Conservation (phyloP, 2,888 invertebrate genomes). For the Calliscelio sp. region DNA sequence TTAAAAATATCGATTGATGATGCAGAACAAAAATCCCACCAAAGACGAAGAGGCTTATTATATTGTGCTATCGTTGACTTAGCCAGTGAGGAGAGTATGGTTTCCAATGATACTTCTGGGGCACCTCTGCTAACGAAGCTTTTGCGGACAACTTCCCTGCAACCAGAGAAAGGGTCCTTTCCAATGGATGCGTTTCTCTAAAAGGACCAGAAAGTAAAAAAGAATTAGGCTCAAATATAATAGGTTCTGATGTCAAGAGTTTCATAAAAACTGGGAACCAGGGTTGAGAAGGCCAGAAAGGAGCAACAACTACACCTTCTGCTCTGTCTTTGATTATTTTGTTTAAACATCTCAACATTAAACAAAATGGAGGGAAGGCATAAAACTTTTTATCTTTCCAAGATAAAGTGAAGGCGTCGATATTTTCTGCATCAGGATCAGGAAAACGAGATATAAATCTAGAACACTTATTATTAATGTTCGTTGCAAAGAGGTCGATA, state of each 20-base stretch:
- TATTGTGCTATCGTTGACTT: not conserved
- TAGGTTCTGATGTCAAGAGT: not conserved
- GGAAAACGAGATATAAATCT: not conserved
- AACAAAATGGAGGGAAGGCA: not conserved
- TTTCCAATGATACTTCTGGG: too few species aligned
- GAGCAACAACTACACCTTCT: constrained; percentile 2
- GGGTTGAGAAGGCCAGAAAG: constrained; percentile 3
- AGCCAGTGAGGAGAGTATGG: not conserved
- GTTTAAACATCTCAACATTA: not conserved
- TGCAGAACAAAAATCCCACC: constrained; percentile 4
- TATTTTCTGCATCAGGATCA: not conserved
- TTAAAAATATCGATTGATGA: too few species aligned
- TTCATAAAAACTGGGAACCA: constrained; percentile 1
- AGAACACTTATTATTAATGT: not conserved
- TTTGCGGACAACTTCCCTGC: constrained; percentile 6
- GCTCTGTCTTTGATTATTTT: not conserved
- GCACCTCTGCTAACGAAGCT: too few species aligned
- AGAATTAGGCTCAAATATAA: not conserved
- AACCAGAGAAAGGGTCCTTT: constrained; percentile 4
- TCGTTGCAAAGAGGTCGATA: not conserved
- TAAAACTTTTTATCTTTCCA: not conserved
- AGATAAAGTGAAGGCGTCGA: not conserved
- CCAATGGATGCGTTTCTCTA: not conserved
- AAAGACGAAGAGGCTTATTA: not conserved
- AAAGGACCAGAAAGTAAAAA: not conserved